Percentiles rank a stretch among this genome's conserved stretches.
phyloP scores from a whole-genome alignment of 2,113 vertebrate species.

The Gulo gulo region DNA sequence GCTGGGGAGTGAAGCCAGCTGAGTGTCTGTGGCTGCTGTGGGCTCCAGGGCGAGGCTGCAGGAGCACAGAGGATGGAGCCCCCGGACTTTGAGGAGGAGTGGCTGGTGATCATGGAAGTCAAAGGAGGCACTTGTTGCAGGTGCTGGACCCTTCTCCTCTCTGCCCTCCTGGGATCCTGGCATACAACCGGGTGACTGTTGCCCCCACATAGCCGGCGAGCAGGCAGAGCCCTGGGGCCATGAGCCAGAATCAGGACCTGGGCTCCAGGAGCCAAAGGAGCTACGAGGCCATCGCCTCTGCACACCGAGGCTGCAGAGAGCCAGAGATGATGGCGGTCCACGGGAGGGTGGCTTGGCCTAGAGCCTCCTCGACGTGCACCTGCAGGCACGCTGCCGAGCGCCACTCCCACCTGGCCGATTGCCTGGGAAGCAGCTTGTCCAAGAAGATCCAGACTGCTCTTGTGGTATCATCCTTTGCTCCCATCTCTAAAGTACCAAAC shows the following conservation, averaged over 20 bases:
- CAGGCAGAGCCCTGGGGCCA: neutral
- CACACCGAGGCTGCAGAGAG: neutral
- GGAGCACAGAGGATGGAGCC: neutral
- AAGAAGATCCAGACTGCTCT: neutral
- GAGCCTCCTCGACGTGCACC: accelerated
- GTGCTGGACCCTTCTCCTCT: neutral
- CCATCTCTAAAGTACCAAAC: constrained; percentile 24
- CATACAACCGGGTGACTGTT: neutral
- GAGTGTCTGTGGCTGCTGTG: neutral
- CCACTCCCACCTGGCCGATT: neutral
- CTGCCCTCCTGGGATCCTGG: neutral
- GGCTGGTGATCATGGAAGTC: neutral
- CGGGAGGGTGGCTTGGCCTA: neutral
- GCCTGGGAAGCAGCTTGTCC: neutral
- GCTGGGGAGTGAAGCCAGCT: neutral
- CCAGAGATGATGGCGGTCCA: accelerated
- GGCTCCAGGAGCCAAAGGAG: neutral
- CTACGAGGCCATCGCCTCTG: neutral
- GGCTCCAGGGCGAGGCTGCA: accelerated
- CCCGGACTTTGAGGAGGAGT: neutral
- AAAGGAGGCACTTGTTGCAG: neutral
- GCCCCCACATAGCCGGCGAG: accelerated
- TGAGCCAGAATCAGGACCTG: neutral
- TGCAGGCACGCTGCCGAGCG: accelerated
- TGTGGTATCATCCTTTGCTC: neutral